Evolutionary conservation across 2,113 vertebrate species (phyloP), one percentile per base, ranked within the genome.

Genomic region (Elephantulus edwardii): DNA sequence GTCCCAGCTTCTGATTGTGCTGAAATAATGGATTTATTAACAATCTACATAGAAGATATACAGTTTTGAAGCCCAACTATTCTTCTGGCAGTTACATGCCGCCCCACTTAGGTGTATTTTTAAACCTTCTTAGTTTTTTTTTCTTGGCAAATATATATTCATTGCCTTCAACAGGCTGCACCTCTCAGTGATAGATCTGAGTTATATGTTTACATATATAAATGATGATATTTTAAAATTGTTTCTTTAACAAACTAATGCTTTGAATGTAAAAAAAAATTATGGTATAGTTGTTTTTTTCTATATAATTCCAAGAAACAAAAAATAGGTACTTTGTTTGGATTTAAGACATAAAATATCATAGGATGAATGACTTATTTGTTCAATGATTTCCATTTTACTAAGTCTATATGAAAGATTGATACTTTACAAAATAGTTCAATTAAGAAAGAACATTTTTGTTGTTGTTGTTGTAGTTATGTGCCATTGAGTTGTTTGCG

Each of bases 161-260:
- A 40, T 14, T 62, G 75, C 68, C 33, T 72, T 70, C 44, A 62
- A 4, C 84, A 60, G 42, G 78, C 11, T 1, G 7, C 3, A 78
- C 1, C 8, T 64, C n/a, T 87, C 28, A 74, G 33, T 56, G 13
- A 9, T 66, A 80, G 52, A 83, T 62, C 22, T 2, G 76, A 28
- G 6, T 13, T 71, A 17, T 42, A 60, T 70, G 46, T 84, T 22
- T 78, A 76, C 71, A 85, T 88, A 76, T 90, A 5, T n/a, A 50
- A 8, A 50, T 56, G 88, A 89, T 28, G 11, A 14, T 30, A 82
- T 81, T 82, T 44, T 28, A 76, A 44, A 9, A 44, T 62, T n/a
- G 70, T 83, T 76, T 91, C 79, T 50, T 82, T 89, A 93, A 68
- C 20, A 26, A 44, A 28, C 3, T 81, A 76, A 50, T 60, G 52